Percentiles rank a stretch among this genome's conserved stretches.
These are phyloP conservation scores for Menura novaehollandiae DNA, from an alignment of 2,113 vertebrate species.

Conservation along the genomic window DNA sequence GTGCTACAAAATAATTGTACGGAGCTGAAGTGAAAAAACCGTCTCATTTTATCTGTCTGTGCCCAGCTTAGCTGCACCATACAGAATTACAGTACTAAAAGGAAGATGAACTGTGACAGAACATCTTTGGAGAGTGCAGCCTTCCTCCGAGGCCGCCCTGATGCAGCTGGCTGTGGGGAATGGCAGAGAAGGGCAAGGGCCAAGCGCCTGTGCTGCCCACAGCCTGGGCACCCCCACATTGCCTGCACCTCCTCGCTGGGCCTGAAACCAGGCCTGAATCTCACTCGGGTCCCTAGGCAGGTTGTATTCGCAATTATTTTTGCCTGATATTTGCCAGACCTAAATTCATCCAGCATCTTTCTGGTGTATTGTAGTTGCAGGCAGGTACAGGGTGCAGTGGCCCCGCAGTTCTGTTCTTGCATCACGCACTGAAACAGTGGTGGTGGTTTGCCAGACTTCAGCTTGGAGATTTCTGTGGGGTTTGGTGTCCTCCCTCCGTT, in stretches of 20 bases:
- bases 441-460: background rate
- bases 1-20: constrained; percentile 1
- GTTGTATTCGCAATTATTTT: background rate
- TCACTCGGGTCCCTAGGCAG: background rate
- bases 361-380: background rate
- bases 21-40: background rate
- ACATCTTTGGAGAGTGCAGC: background rate
- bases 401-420: no score
- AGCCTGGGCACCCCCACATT: background rate
- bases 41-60: background rate
- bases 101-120: background rate
- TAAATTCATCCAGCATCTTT: background rate
- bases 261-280: background rate
- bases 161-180: background rate
- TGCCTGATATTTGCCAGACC: background rate
- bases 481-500: background rate
- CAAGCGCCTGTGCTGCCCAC: background rate
- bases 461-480: background rate
- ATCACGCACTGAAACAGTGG: background rate
- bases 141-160: background rate
- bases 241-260: background rate
- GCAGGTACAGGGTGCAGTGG: no score
- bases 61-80: background rate
- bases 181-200: background rate
- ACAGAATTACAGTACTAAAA: background rate